Evolutionary conservation across 2,888 invertebrate genomes (phyloP), one percentile per base, ranked within the genome.

Genomic region (Stenodema calcarata): DNA sequence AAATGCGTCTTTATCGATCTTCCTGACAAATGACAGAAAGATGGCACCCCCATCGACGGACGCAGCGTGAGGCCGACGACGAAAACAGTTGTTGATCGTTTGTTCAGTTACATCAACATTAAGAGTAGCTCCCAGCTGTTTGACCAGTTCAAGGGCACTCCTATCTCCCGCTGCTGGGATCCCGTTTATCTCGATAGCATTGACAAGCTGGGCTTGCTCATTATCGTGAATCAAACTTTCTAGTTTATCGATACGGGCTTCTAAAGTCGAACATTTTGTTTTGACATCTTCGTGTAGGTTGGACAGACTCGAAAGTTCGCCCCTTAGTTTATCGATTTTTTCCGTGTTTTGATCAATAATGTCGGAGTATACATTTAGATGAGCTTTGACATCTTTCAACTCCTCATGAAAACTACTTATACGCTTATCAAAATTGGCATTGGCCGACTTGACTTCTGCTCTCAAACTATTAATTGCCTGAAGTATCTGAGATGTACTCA

Each of bases 1-100:
- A 23, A 78, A 78, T 1, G n/a, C 1, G 14, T 78, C 78, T 18
- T 78, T 78, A 78, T 78, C 78, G 18, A 42, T 78, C n/a, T 78
- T 78, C 44, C 78, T 28, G 9, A 78, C 41, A 42, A 78, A 78
- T 44, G 78, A 78, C 1, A 78, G 14, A 23, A 78, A 78, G n/a
- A 78, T 42, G 0, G 78, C 2, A 23, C 78, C 78, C 1, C 27
- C 42, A 41, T 35, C 78, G 1, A 3, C 1, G 1, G n/a, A 42
- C 1, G 41, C 27, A 1, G 42, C 42, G 1, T 11, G 3, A 2
- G 78, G 78, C 1, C 42, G 78, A 3, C 78, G 78, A 4, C 78
- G 2, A 18, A 78, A 78, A 42, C 42, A 78, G 18, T 42, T 78
- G 23, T 78, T 42, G 7, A 78, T 41, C 78, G 42, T 42, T 18